A percentile compares a stretch with the other conserved stretches of the same genome.
Conservation (phyloP, 2,797 vertebrate genomes). For the Melanotaenia maccullochi region DNA sequence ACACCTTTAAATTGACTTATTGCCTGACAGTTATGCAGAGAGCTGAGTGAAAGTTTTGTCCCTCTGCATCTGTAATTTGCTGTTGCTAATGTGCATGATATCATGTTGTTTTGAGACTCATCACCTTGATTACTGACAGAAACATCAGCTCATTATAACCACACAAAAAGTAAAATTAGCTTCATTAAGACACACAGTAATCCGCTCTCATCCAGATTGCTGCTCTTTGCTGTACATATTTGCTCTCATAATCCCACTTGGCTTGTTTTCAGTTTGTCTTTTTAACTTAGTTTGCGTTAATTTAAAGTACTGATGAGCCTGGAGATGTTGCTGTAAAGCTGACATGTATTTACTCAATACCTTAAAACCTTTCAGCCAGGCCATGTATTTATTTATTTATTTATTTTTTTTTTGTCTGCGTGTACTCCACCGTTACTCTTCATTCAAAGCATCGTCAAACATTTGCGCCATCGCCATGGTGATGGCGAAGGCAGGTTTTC, state of each 20-base stretch:
- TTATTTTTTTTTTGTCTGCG: not conserved
- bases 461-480: constrained; percentile 39
- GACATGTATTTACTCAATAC: no score
- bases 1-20: no score
- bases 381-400: not conserved
- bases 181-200: constrained; percentile 3
- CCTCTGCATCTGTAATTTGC: not conserved
- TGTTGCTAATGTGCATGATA: not conserved
- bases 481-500: constrained; percentile 35
- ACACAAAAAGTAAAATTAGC: constrained; percentile 4
- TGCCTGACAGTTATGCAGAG: no score
- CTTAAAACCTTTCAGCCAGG: no score
- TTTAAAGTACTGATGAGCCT: constrained; percentile 23
- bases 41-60: not conserved
- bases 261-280: no score
- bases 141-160: not conserved
- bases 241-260: no score
- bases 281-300: constrained; percentile 13
- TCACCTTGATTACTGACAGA: not conserved
- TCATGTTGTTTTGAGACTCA: not conserved
- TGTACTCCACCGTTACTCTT: not conserved
- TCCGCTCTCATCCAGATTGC: constrained; percentile 1
- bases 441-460: constrained; percentile 20
- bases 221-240: constrained; percentile 2
- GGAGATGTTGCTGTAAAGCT: constrained; percentile 2